These are phyloP conservation scores for Lepidocyrtoides sp. DNA, from an alignment of 2,888 invertebrate genomes.

Conservation along the genomic window DNA sequence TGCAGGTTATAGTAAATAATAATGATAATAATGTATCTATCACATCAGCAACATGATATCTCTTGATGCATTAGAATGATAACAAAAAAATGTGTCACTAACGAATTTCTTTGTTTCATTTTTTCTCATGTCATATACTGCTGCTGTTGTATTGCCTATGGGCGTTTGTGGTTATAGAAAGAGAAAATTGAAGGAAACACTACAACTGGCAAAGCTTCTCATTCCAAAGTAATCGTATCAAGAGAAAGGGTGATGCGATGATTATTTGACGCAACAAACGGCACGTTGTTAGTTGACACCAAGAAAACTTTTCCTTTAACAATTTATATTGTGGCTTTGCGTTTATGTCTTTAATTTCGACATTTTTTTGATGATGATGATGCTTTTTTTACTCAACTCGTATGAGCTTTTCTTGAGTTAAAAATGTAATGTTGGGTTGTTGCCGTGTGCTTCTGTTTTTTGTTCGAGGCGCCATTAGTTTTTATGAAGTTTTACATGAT, in stretches of 20 bases:
- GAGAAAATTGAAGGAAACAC: not conserved
- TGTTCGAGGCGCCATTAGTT: not conserved
- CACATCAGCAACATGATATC: no score
- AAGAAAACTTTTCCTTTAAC: not conserved
- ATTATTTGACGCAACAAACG: constrained; percentile 7
- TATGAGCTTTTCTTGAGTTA: not conserved
- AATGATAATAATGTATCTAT: no score
- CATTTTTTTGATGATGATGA: not conserved
- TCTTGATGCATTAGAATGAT: not conserved
- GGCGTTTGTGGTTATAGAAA: not conserved
- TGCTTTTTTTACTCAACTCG: not conserved
- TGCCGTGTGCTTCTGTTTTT: not conserved
- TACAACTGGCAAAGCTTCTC: no score
- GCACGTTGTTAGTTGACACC: not conserved
- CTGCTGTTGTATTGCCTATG: not conserved
- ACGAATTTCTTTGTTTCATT: constrained; percentile 23
- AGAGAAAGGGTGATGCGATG: not conserved
- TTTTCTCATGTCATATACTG: not conserved
- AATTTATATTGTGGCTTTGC: not conserved
- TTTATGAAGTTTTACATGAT: constrained; percentile 40
- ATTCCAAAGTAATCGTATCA: constrained; percentile 18
- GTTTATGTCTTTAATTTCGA: not conserved
- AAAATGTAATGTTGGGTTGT: not conserved
- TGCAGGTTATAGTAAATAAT: no score
- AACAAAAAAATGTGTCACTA: constrained; percentile 16